phyloP scores from a whole-genome alignment of 1,140 invertebrate species.

The Phenacoccus solenopsis region DNA sequence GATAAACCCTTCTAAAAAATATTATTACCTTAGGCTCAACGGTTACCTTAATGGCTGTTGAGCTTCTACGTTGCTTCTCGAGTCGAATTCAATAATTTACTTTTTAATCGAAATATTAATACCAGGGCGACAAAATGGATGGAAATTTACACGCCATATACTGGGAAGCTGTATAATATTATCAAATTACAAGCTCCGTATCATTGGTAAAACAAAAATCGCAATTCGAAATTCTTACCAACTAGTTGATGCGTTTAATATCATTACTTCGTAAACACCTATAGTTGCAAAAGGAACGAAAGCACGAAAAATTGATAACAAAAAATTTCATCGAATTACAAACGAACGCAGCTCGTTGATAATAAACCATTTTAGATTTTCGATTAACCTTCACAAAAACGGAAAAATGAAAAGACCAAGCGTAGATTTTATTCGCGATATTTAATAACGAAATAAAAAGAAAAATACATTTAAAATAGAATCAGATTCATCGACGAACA shows the following conservation, averaged over 20 bases:
- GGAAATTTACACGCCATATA: not conserved
- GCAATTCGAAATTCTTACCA: not conserved
- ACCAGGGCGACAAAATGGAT: too few relatives aligned
- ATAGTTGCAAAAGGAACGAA: not conserved
- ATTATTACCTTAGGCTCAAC: not conserved
- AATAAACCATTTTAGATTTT: not conserved
- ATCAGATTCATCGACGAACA: not conserved
- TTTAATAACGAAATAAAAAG: not conserved
- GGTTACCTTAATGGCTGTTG: not conserved
- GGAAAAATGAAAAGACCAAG: not conserved
- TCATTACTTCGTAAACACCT: not conserved
- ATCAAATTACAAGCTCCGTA: not conserved
- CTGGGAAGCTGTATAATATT: not conserved
- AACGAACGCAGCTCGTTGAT: not conserved
- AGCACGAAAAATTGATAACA: not conserved
- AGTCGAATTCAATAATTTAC: not conserved
- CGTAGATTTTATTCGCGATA: slow-evolving; percentile 1
- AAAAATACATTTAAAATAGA: not conserved
- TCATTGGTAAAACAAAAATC: not conserved
- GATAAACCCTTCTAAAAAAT: not conserved
- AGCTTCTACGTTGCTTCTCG: not conserved
- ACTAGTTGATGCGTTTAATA: not conserved
- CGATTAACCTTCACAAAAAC: not conserved
- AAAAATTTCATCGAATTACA: not conserved
- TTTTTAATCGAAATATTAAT: too few relatives aligned